Conservation (phyloP, 2,888 invertebrate species). For the Microctonus aethiopoides region DNA sequence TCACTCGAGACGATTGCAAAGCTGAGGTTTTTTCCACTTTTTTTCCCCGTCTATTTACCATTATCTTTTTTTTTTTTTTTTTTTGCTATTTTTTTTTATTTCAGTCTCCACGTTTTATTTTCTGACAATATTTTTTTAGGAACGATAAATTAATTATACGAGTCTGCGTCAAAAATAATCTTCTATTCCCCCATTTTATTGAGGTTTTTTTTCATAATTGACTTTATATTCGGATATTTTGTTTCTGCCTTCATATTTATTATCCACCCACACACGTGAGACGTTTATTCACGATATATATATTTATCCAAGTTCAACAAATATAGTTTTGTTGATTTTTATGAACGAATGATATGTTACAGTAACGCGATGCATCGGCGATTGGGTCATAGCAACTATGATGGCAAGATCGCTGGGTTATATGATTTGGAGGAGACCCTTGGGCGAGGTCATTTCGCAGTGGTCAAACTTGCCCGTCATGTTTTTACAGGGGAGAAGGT, state of each 20-base stretch:
- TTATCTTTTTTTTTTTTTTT: not conserved
- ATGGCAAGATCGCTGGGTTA: slow-evolving; percentile 93
- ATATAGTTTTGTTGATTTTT: not conserved
- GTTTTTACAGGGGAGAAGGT: slow-evolving; percentile 99
- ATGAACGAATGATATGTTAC: slow-evolving; percentile 10
- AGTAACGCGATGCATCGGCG: slow-evolving; percentile 57
- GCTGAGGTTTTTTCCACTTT: slow-evolving; percentile 7
- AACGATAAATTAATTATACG: not conserved
- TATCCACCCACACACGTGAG: not conserved
- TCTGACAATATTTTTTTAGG: too few relatives aligned
- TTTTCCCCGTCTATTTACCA: not conserved
- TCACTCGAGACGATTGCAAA: not conserved
- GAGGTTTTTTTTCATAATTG: not conserved
- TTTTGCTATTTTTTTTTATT: not conserved
- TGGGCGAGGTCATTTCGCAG: slow-evolving; percentile 98
- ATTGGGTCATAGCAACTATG: slow-evolving; percentile 71
- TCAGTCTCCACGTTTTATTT: too few relatives aligned
- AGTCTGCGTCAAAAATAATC: too few relatives aligned
- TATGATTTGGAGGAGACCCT: slow-evolving; percentile 98
- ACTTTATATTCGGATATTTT: not conserved
- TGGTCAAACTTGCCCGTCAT: slow-evolving; percentile 96
- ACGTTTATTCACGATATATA: not conserved
- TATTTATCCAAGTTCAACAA: slow-evolving; percentile 1
- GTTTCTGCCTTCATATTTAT: not conserved
- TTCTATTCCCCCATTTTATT: too few relatives aligned